Conservation (phyloP, 2,888 invertebrate species). For the Eurytoma californica region DNA sequence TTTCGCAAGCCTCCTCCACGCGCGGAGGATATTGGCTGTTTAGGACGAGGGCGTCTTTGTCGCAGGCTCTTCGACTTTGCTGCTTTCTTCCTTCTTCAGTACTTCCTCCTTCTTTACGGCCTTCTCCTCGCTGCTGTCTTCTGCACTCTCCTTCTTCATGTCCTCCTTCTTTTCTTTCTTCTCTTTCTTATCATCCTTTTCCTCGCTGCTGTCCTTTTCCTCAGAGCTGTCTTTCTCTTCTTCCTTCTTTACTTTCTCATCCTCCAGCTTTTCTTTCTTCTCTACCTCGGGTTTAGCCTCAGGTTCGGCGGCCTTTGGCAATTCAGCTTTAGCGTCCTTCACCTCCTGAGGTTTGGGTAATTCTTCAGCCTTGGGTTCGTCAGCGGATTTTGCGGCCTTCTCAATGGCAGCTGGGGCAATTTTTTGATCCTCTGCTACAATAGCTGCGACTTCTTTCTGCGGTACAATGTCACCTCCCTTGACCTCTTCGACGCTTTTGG, state of each 20-base stretch:
- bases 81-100: constrained; percentile 58
- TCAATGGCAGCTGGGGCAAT: constrained; percentile 47
- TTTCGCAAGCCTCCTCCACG: constrained; percentile 55
- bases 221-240: constrained; percentile 56
- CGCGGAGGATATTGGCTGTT: constrained; percentile 55
- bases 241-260: constrained; percentile 10
- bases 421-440: constrained; percentile 42
- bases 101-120: constrained; percentile 54
- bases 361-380: constrained; percentile 71
- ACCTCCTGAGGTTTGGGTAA: constrained; percentile 68
- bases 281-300: constrained; percentile 46
- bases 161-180: constrained; percentile 56
- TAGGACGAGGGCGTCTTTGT: constrained; percentile 61
- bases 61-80: constrained; percentile 53
- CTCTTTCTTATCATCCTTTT: constrained; percentile 55
- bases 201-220: constrained; percentile 57
- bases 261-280: constrained; percentile 47
- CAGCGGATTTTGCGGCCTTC: constrained; percentile 62
- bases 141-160: constrained; percentile 55
- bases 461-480: constrained; percentile 36
- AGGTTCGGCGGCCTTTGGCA: not conserved
- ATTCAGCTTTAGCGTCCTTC: constrained; percentile 62
- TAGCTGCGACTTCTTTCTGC: constrained; percentile 54
- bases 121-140: constrained; percentile 54
- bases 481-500: constrained; percentile 25